Conservation (phyloP, 2,113 vertebrate species). For the Cairina moschata region DNA sequence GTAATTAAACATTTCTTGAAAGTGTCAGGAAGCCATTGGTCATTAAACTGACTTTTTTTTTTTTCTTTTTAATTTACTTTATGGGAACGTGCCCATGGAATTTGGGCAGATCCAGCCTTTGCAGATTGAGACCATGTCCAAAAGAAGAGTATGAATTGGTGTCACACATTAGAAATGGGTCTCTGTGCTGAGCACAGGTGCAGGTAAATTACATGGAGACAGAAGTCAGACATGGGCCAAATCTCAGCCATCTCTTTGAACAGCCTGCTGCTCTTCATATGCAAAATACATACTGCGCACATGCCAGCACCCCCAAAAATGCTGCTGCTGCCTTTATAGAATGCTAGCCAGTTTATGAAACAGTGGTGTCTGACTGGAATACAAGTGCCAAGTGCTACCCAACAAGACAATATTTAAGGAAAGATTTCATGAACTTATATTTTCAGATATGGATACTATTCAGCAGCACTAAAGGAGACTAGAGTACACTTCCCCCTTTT, state of each 20-base stretch:
- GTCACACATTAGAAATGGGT: not conserved
- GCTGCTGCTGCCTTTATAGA: not conserved
- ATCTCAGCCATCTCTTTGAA: not conserved
- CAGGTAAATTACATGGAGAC: not conserved
- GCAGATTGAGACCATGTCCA: not conserved
- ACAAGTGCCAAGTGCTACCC: not conserved
- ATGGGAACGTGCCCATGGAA: not conserved
- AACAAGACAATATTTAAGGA: not conserved
- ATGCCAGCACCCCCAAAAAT: not conserved
- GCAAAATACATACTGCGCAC: not conserved
- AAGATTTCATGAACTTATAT: not conserved
- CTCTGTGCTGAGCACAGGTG: accelerated
- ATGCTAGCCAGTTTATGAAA: not conserved
- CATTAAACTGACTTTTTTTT: not conserved
- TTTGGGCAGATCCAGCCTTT: not conserved
- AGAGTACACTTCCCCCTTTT: not conserved
- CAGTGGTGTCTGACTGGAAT: not conserved
- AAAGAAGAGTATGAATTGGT: not conserved
- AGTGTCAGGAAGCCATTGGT: not conserved
- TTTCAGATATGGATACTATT: not conserved
- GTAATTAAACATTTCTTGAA: not conserved
- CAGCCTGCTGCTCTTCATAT: not conserved
- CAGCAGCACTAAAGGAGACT: not conserved
- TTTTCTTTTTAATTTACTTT: not conserved
- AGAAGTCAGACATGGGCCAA: not conserved